phyloP scores from a whole-genome alignment of 2,113 vertebrate genomes.

The Notothenia coriiceps region DNA sequence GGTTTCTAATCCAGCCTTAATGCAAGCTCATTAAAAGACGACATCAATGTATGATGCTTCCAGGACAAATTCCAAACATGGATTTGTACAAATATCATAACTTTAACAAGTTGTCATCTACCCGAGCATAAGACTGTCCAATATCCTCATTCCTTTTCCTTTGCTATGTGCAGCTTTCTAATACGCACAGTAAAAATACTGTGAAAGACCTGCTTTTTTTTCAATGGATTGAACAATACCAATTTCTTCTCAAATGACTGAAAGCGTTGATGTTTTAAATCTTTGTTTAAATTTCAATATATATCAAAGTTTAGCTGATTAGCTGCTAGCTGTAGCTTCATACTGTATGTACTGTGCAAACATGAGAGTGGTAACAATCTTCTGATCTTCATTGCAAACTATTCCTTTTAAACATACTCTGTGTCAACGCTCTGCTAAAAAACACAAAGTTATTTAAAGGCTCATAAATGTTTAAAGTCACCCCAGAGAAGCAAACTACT shows the following conservation, averaged over 20 bases:
- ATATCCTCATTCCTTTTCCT: not conserved
- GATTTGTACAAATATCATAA: not conserved
- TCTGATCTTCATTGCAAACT: not conserved
- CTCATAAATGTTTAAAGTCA: not conserved
- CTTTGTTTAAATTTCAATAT: not conserved
- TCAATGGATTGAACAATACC: too few relatives aligned
- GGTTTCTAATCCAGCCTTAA: slow-evolving; percentile 1
- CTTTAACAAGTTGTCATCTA: not conserved
- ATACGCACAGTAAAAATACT: not conserved
- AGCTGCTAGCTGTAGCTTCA: not conserved
- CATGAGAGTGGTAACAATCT: not conserved
- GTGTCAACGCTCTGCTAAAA: not conserved
- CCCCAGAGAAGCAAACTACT: not conserved
- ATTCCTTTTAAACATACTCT: not conserved
- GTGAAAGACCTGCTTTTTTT: too few relatives aligned
- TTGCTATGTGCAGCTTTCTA: not conserved
- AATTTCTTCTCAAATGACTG: too few relatives aligned
- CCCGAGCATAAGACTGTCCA: not conserved
- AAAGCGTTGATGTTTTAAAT: not conserved
- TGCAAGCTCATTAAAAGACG: not conserved
- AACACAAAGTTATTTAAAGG: not conserved
- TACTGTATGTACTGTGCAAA: not conserved
- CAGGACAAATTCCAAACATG: not conserved
- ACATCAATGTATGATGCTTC: slow-evolving; percentile 2
- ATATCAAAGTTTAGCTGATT: not conserved